Percentiles rank a stretch among this genome's conserved stretches.
phyloP scores from a whole-genome alignment of 1,140 invertebrate species.

The Andricus grossulariae region DNA sequence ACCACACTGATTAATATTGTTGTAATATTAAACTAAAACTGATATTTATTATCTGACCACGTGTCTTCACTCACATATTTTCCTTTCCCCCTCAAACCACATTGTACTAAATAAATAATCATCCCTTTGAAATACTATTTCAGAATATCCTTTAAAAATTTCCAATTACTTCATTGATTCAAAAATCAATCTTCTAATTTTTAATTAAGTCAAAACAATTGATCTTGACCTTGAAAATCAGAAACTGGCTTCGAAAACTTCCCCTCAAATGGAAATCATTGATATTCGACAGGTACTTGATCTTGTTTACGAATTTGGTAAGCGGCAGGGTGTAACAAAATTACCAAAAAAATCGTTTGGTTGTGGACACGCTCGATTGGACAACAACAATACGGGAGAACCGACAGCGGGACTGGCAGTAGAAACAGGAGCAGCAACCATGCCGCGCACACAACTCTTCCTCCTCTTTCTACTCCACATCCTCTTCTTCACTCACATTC shows the following conservation, averaged over 20 bases:
- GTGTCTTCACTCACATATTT: too few relatives aligned
- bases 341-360: slow-evolving; percentile 38
- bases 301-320: slow-evolving; percentile 7
- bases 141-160: too few relatives aligned
- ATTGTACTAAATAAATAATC: too few relatives aligned
- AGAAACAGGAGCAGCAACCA: slow-evolving; percentile 55
- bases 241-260: neutral
- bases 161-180: too few relatives aligned
- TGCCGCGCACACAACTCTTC: slow-evolving; percentile 55
- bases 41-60: too few relatives aligned
- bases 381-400: slow-evolving; percentile 60
- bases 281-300: neutral
- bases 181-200: too few relatives aligned
- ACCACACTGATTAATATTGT: neutral
- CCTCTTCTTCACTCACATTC: slow-evolving; percentile 42
- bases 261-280: neutral
- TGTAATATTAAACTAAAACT: neutral
- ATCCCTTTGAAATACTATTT: too few relatives aligned
- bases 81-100: too few relatives aligned
- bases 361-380: slow-evolving; percentile 63
- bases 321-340: slow-evolving; percentile 40
- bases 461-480: slow-evolving; percentile 8
- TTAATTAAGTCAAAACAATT: neutral
- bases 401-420: slow-evolving; percentile 57
- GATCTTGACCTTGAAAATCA: slow-evolving; percentile 25